A percentile compares a stretch with the other conserved stretches of the same genome.
These are phyloP conservation scores for Proctacanthus coquilletti DNA, from an alignment of 1,140 invertebrate species.

Conservation along the genomic window DNA sequence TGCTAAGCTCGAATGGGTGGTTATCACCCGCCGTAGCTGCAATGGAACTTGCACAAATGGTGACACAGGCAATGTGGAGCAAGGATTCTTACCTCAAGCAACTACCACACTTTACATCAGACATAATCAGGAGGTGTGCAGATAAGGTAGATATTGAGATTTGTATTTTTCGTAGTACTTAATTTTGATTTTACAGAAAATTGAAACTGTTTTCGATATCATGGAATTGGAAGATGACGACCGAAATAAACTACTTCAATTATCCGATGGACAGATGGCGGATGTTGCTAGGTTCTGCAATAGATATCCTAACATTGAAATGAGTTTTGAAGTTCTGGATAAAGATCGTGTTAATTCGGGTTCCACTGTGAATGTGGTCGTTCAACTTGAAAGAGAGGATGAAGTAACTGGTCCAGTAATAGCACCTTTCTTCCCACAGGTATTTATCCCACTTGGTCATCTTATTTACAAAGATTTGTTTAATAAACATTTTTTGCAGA, in stretches of 20 bases:
- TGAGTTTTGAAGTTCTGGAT: conserved; percentile 81
- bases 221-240: conserved; percentile 97
- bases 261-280: conserved; percentile 78
- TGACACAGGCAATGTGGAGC: conserved; percentile 99
- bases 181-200: conserved; percentile 37
- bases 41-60: conserved; percentile 99
- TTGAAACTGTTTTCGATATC: conserved; percentile 96
- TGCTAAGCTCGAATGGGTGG: conserved; percentile 96
- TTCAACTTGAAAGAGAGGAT: conserved; percentile 90
- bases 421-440: conserved; percentile 93
- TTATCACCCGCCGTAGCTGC: conserved; percentile 92
- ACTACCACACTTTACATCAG: conserved; percentile 83
- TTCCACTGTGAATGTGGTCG: conserved; percentile 71
- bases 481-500: conserved; percentile 38
- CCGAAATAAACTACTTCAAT: conserved; percentile 66
- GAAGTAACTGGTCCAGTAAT: conserved; percentile 93
- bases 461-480: conserved; percentile 4
- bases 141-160: conserved; percentile 41
- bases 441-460: conserved; percentile 23
- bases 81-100: conserved; percentile 97
- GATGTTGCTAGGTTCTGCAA: conserved; percentile 98
- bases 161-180: background rate
- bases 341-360: conserved; percentile 68
- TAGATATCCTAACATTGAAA: conserved; percentile 96
- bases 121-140: conserved; percentile 80